Conservation (phyloP, 2,888 invertebrate species). For the Aradus depressus region DNA sequence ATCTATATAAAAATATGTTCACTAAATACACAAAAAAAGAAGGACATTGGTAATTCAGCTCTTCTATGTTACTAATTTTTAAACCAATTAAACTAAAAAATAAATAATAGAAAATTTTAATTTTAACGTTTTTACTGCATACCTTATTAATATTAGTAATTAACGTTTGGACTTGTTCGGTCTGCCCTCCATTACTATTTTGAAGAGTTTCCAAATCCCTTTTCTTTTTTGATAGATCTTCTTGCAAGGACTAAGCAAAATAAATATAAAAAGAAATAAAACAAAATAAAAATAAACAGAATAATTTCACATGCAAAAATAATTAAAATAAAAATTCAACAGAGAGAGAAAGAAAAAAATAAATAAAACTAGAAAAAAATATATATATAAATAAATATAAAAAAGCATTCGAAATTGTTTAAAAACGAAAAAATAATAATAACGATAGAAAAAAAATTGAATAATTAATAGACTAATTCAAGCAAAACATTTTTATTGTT, state of each 20-base stretch:
- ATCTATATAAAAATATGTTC: too few species aligned
- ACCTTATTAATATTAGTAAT: slow-evolving; percentile 39
- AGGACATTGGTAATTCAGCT: too few species aligned
- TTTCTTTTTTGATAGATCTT: slow-evolving; percentile 43
- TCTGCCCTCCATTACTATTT: slow-evolving; percentile 31
- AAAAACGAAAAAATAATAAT: too few species aligned
- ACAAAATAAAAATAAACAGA: slow-evolving; percentile 1
- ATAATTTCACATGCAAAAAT: too few species aligned
- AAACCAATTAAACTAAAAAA: too few species aligned
- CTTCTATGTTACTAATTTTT: too few species aligned
- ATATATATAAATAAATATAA: neutral
- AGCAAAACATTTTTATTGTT: too few species aligned
- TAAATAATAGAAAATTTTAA: too few species aligned
- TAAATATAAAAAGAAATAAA: slow-evolving; percentile 19
- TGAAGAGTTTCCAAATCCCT: slow-evolving; percentile 41
- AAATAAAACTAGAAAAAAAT: neutral
- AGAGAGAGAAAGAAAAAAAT: slow-evolving; percentile 1
- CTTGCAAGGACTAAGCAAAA: slow-evolving; percentile 46
- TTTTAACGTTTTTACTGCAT: too few species aligned
- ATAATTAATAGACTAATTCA: too few species aligned
- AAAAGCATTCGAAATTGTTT: neutral
- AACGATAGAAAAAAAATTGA: too few species aligned
- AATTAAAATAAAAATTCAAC: slow-evolving; percentile 7
- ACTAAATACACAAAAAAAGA: too few species aligned
- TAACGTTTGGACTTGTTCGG: slow-evolving; percentile 34